Evolutionary conservation across 2,888 invertebrate genomes (phyloP), one percentile per base, ranked within the genome.

Genomic region (Agonum fuliginosum): DNA sequence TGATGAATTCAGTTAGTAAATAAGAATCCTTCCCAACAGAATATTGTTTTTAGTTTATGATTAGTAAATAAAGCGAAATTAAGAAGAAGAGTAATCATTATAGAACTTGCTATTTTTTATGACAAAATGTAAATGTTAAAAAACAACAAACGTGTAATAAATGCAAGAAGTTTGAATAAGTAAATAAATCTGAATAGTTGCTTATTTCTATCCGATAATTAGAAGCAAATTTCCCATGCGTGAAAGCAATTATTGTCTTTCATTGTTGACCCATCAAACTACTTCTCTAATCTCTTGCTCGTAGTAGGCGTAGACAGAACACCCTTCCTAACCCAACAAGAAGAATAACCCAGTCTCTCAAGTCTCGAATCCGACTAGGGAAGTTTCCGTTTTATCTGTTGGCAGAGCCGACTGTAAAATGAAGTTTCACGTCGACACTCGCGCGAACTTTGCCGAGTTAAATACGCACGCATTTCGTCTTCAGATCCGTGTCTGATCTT

Each of bases 211-310:
- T n/a, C n/a, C n/a, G n/a, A n/a, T n/a, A n/a, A n/a, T n/a, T n/a
- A n/a, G n/a, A n/a, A n/a, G n/a, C n/a, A n/a, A n/a, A n/a, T n/a
- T n/a, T n/a, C n/a, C n/a, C 22, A 54, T 22, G 54, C 12, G 54
- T 54, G 54, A 54, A 62, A 62, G 58, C 58, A 62, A 62, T 62
- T 62, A 62, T 62, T 62, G 30, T 62, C 58, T 30, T 6, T 6
- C 19, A 62, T 30, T 62, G 58, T 62, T 62, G 58, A 62, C 30
- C 30, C 58, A 62, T 17, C 30, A 62, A 62, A 27, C 58, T 62
- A 62, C 20, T 19, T 54, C 17, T 17, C 2, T 62, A 62, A 62
- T 62, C 58, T 30, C 54, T 17, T 17, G 8, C 6, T 17, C 5
- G 14, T 24, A 19, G 30, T 62, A 62, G 14, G 30, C 58, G n/a